These are phyloP conservation scores for Parelbella ahira DNA, from an alignment of 2,888 invertebrate species.

Conservation along the genomic window DNA sequence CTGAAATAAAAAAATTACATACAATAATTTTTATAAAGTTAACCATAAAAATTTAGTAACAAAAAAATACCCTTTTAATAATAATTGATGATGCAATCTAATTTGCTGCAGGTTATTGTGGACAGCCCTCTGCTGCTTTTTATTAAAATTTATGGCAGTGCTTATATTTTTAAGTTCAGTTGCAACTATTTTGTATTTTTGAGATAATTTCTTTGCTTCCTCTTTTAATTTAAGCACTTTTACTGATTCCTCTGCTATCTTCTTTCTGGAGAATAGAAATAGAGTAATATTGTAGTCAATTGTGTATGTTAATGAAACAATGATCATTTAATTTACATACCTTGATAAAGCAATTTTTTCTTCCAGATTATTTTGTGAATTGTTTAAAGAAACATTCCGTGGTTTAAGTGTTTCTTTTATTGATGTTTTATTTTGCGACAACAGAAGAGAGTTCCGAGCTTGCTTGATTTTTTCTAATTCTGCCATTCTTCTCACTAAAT, in stretches of 20 bases:
- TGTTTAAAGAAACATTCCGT: slow-evolving; percentile 44
- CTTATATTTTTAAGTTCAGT: slow-evolving; percentile 64
- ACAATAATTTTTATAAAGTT: slow-evolving; percentile 5
- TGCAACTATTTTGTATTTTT: slow-evolving; percentile 67
- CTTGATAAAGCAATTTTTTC: slow-evolving; percentile 65
- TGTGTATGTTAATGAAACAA: too few relatives aligned
- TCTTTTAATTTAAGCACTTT: slow-evolving; percentile 67
- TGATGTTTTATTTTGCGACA: slow-evolving; percentile 38
- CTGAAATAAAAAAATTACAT: slow-evolving; percentile 43
- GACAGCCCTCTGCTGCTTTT: slow-evolving; percentile 58
- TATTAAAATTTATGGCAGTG: slow-evolving; percentile 66
- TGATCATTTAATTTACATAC: too few relatives aligned
- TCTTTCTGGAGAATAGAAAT: slow-evolving; percentile 57
- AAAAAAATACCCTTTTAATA: slow-evolving; percentile 62
- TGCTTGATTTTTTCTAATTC: slow-evolving; percentile 72
- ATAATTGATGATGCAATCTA: slow-evolving; percentile 62
- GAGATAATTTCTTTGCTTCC: slow-evolving; percentile 59
- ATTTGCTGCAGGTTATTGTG: slow-evolving; percentile 60
- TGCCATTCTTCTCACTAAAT: slow-evolving; percentile 70
- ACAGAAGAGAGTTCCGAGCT: slow-evolving; percentile 45
- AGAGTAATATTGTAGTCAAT: too few relatives aligned
- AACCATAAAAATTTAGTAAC: slow-evolving; percentile 3
- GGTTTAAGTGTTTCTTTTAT: slow-evolving; percentile 61
- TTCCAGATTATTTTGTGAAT: slow-evolving; percentile 46
- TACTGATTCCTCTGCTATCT: slow-evolving; percentile 67